Evolutionary conservation across 2,113 vertebrate species (phyloP).

Genomic region (Paraplagusia blochii): DNA sequence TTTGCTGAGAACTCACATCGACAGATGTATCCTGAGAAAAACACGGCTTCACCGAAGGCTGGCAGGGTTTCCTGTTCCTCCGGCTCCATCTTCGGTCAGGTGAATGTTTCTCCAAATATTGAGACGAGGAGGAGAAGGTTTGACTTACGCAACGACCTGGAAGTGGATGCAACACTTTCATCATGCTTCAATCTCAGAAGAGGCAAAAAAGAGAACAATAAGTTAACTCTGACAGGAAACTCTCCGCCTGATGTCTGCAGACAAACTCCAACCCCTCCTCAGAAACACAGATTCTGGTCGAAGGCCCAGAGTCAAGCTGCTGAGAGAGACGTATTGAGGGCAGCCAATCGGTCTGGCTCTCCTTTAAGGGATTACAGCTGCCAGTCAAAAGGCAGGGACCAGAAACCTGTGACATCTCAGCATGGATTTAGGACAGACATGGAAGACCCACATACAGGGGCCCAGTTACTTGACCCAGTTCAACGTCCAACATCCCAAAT

Average conservation of each 20-base stretch:
- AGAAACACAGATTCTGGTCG: slow-evolving; percentile 21
- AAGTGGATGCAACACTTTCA: slow-evolving; percentile 6
- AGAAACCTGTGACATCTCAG: slow-evolving; percentile 2
- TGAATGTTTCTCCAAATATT: background rate
- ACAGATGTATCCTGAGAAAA: slow-evolving; percentile 16
- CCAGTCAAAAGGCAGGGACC: slow-evolving; percentile 38
- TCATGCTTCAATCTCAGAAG: slow-evolving; percentile 3
- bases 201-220: slow-evolving; percentile 14
- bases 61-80: slow-evolving; percentile 6
- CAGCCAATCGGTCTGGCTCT: slow-evolving; percentile 25
- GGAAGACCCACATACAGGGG: slow-evolving; percentile 16
- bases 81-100: slow-evolving; percentile 4
- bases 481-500: slow-evolving; percentile 11
- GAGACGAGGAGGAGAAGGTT: slow-evolving; percentile 28
- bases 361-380: slow-evolving; percentile 41
- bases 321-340: slow-evolving; percentile 14
- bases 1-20: slow-evolving; percentile 13
- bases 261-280: slow-evolving; percentile 16
- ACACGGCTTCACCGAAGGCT: background rate
- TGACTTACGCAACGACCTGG: background rate
- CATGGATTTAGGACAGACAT: slow-evolving; percentile 25
- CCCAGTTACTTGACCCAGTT: background rate
- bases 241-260: slow-evolving; percentile 4
- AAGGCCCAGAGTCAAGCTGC: slow-evolving; percentile 20
- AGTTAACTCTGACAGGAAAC: background rate